These are phyloP conservation scores for Thomomys bottae DNA, from an alignment of 2,113 vertebrate species.

Conservation along the genomic window DNA sequence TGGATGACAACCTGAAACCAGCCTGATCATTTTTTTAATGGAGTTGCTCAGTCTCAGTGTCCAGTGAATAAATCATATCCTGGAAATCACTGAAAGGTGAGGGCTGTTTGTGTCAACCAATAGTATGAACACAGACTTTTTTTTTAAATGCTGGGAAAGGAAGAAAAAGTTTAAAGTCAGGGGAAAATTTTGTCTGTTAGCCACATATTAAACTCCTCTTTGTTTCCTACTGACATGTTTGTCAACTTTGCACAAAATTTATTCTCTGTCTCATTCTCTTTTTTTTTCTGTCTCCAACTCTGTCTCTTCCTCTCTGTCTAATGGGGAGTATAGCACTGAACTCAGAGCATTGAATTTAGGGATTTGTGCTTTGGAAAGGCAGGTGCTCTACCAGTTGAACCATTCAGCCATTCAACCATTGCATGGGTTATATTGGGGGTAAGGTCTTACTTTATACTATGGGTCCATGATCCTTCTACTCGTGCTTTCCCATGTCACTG, in stretches of 20 bases:
- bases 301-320: too few species aligned
- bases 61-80: neutral
- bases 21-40: neutral
- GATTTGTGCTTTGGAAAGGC: too few species aligned
- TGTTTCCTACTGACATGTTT: neutral
- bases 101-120: constrained; percentile 1
- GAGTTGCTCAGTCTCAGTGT: neutral
- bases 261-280: too few species aligned
- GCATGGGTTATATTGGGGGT: too few species aligned
- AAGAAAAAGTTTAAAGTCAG: constrained; percentile 37
- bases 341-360: too few species aligned
- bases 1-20: constrained; percentile 36
- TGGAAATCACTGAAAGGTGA: constrained; percentile 25
- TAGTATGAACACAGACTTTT: neutral
- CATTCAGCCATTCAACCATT: too few species aligned
- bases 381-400: too few species aligned
- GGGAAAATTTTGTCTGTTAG: neutral
- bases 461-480: too few species aligned
- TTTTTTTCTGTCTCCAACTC: too few species aligned
- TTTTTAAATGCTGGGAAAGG: neutral
- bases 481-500: too few species aligned
- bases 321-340: too few species aligned
- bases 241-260: neutral
- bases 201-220: neutral
- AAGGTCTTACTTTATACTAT: too few species aligned